Base-by-base conservation (phyloP, 2,797 vertebrate species). In the Heteromormyrus szaboi region DNA sequence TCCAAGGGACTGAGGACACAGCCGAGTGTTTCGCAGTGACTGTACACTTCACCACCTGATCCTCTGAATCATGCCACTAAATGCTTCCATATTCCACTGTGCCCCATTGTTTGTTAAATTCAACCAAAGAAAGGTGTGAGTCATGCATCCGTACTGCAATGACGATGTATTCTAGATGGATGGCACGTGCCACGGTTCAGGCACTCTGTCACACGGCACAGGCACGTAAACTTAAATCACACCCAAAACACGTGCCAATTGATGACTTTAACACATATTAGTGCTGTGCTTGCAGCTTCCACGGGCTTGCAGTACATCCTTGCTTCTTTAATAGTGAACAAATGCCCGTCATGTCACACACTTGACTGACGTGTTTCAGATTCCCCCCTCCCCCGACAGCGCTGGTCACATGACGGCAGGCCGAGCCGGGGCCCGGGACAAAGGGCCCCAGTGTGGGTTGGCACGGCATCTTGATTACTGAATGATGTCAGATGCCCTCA, bases 371-470 rank as follows among this genome's bases (percentile, higher is more conserved):
- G 72, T 33, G 33, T 76, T 86, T 86, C 84, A 85, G 17, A 65
- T 22, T 1, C 11, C 59, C 44, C 44, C 56, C 62, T 46, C 59
- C 4, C 56, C 14, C 54, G 2, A 9, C 44, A 22, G 2, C 2
- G 12, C 4, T 5, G 37, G 62, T 44, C 85, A 53, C 56, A 7
- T 12, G n/a, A 72, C 2, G 41, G 14, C 88, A 33, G 46, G 87
- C 46, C 7, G 48, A 17, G 59, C 83, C 3, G 59, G 83, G 72
- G 14, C 33, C 19, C 11, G 7, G 59, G 12, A 89, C 88, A 89
- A 89, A 86, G 84, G 85, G 65, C n/a, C 59, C 44, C 83, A 33
- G 84, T 89, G 88, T 89, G 88, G 46, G 19, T 56, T 76, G 88
- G 50, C 65, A 86, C 46, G 33, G 46, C 65, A 48, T 89, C 84